Base-by-base conservation (phyloP, 2,797 vertebrate genomes). In the Anguilla obscura region DNA sequence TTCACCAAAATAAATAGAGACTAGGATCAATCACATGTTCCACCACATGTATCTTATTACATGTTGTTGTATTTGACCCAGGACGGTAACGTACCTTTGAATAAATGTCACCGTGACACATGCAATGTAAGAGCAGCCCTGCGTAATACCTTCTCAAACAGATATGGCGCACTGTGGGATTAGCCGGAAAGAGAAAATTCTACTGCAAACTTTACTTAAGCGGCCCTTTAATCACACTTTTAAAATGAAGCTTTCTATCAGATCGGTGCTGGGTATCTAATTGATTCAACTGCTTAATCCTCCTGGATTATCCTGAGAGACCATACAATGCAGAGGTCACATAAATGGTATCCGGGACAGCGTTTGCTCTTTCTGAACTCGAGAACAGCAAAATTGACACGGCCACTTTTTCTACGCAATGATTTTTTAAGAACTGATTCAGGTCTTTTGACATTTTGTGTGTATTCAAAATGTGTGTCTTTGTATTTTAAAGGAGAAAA, bases 251-350 rank as follows among this genome's bases (percentile, higher is more conserved):
- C 66, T 74, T 30, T 83, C 87, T 7, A 58, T 60, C 50, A 40
- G 60, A 58, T 33, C n/a, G 66, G 21, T 60, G 50, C 87, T 71
- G 63, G 74, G 27, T 87, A 71, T 85, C 66, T 89, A 82, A 86
- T 88, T 88, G 89, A 90, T 84, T 85, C 74, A 82, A 69, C 66
- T 86, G 87, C 88, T 85, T 90, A 90, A 91, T 84, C 52, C 85
- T 79, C 60, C 30, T 86, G 66, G 85, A 89, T 86, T 89, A 88
- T 30, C 56, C 85, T 66, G 50, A 82, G 56, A 86, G 86, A 30
- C 84, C 40, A 8, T 66, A 63, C 54, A 54, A 83, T 80, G 83
- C 58, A 87, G 76, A 88, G 88, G 86, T 86, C 87, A 85, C 79
- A 56, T 84, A 88, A 89, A 90, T 79, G 18, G 74, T 14, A 40